Evolutionary conservation across 2,113 vertebrate genomes (phyloP), one percentile per base, ranked within the genome.

Genomic region (Pterocles orientalis): DNA sequence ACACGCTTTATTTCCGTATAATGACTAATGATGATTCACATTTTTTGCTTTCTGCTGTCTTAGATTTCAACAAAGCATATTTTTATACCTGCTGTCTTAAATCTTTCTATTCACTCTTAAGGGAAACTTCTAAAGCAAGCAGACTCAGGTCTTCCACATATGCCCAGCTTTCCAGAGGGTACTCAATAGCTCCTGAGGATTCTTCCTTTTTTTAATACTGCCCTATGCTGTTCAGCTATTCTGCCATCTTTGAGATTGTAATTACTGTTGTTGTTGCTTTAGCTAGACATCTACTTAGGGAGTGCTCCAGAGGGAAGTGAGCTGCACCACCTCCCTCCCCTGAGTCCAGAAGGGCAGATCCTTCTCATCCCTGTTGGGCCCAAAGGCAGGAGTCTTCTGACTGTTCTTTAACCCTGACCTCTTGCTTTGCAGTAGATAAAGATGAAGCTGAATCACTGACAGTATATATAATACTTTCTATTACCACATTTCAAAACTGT

Each of bases 21-120:
- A 95, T 95, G 60, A 95, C 87, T 94, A 96, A 96, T 88, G 89
- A 69, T 92, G 94, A 97, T 73, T 96, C 88, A 92, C 34, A 58
- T 34, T 73, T 78, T 64, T 82, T 96, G 43, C 51, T 82, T 95
- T 88, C 71, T 0, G 1, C 79, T 87, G 36, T 60, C 79, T 95
- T 88, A 53, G 31, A 79, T 82, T 94, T 61, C 76, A 90, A 50
- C 77, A 93, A 76, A 4, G 7, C 14, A 17, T 57, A 70, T 47
- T 93, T 93, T 90, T 69, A 60, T 86, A 88, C 62, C 50, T 92
- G 73, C 58, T 91, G 31, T 72, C 82, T 86, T 75, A 91, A 92
- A 84, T 86, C 45, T 12, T 34, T 76, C 81, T 89, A 16, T 71
- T 92, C 61, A 18, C 33, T 68, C 18, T 50, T 83, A 68, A 75